Conservation (phyloP, 2,888 invertebrate species). For the Hermodice carunculata region DNA sequence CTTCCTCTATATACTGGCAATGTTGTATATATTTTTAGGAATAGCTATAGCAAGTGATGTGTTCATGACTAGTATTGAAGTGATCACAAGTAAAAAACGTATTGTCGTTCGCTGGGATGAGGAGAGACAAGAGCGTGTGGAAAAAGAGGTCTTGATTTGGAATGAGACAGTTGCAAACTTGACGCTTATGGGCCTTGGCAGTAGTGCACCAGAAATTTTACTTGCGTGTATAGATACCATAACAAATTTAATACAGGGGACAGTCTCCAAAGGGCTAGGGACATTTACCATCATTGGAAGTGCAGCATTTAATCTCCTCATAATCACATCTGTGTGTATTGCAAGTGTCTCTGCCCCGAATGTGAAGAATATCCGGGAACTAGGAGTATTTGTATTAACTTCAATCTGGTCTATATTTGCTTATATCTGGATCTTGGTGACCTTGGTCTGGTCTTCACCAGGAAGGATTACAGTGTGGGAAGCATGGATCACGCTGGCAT, state of each 20-base stretch:
- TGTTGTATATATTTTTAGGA: slow-evolving; percentile 62
- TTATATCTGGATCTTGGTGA: slow-evolving; percentile 67
- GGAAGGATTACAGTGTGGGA: slow-evolving; percentile 60
- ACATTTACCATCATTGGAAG: slow-evolving; percentile 67
- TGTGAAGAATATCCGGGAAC: slow-evolving; percentile 55
- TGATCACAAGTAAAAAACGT: slow-evolving; percentile 63
- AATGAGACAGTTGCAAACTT: slow-evolving; percentile 67
- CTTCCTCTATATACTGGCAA: slow-evolving; percentile 61
- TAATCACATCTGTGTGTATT: slow-evolving; percentile 65
- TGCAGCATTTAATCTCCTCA: slow-evolving; percentile 66
- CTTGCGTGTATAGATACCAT: slow-evolving; percentile 56
- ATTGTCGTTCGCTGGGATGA: slow-evolving; percentile 60
- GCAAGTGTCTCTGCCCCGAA: slow-evolving; percentile 50
- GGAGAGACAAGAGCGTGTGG: slow-evolving; percentile 55
- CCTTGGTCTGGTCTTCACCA: slow-evolving; percentile 54
- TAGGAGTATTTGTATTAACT: slow-evolving; percentile 63
- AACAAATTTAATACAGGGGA: slow-evolving; percentile 40
- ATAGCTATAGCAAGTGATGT: slow-evolving; percentile 65
- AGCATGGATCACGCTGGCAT: slow-evolving; percentile 62
- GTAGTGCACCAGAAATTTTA: slow-evolving; percentile 66
- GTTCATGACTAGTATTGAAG: slow-evolving; percentile 66
- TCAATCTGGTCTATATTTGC: slow-evolving; percentile 64
- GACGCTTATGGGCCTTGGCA: slow-evolving; percentile 66
- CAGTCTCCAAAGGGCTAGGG: slow-evolving; percentile 49
- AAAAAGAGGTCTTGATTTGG: slow-evolving; percentile 63